These are phyloP conservation scores for Melieria omissa DNA, from an alignment of 2,888 invertebrate species.

Conservation along the genomic window DNA sequence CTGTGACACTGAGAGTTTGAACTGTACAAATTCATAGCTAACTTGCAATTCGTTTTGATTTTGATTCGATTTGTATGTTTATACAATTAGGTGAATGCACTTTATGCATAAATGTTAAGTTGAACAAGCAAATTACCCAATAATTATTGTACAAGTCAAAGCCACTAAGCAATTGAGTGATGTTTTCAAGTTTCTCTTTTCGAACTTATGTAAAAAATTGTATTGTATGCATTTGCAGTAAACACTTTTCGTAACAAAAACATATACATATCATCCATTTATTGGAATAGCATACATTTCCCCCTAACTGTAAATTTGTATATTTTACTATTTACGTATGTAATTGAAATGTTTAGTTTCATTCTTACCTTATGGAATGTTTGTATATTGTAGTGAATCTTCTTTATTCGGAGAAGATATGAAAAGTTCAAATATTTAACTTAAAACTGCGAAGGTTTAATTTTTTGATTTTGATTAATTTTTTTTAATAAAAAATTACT, in stretches of 20 bases:
- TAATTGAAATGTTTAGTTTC: conserved; percentile 10
- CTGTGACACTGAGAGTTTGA: neutral
- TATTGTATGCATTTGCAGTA: too few species aligned
- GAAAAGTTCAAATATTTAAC: conserved; percentile 8
- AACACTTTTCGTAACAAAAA: too few species aligned
- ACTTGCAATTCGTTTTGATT: conserved; percentile 23
- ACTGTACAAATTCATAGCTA: conserved; percentile 12
- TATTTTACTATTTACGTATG: neutral
- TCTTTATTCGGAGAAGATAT: conserved; percentile 14
- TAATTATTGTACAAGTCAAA: too few species aligned
- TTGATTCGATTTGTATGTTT: conserved; percentile 22
- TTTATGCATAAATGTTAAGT: conserved; percentile 11
- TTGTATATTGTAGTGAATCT: conserved; percentile 47
- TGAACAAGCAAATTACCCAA: too few species aligned
- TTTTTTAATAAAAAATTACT: conserved; percentile 25
- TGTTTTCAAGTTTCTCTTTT: too few species aligned
- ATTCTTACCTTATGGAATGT: conserved; percentile 53
- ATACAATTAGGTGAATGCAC: conserved; percentile 23
- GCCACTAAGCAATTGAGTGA: too few species aligned
- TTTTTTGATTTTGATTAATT: conserved; percentile 38
- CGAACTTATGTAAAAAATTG: too few species aligned
- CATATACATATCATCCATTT: too few species aligned
- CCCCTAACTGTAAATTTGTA: too few species aligned
- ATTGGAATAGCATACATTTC: too few species aligned
- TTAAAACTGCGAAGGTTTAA: conserved; percentile 60